phyloP scores from a whole-genome alignment of 2,113 vertebrate species.

The Neoarius graeffei region DNA sequence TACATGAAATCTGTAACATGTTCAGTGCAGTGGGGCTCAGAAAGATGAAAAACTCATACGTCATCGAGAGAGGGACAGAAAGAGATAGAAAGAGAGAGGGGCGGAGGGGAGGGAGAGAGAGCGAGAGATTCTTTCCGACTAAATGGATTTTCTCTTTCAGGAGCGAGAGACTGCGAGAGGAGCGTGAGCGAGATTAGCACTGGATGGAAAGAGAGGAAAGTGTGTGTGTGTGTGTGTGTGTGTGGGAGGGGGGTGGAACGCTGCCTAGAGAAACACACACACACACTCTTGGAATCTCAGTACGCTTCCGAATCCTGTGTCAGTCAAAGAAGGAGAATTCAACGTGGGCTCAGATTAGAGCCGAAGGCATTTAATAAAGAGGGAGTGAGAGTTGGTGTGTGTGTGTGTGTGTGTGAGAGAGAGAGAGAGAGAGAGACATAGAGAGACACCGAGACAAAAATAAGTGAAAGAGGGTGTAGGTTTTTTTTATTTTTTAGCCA shows the following conservation, averaged over 20 bases:
- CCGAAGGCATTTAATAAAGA: conserved; percentile 44
- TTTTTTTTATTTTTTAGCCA: conserved; percentile 7
- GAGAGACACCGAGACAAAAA: background rate
- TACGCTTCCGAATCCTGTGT: conserved; percentile 49
- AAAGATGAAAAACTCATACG: background rate
- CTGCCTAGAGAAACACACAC: conserved; percentile 45
- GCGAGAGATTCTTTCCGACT: conserved; percentile 38
- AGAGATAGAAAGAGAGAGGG: background rate
- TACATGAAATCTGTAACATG: background rate
- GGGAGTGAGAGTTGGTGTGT: conserved; percentile 7
- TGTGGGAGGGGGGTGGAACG: conserved; percentile 31
- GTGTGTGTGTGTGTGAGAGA: background rate
- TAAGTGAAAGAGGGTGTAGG: conserved; percentile 2
- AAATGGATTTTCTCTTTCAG: conserved; percentile 46
- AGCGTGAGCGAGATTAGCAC: conserved; percentile 43
- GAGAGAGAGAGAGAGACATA: background rate
- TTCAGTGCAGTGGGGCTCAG: conserved; percentile 1
- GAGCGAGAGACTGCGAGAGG: conserved; percentile 43
- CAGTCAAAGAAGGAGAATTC: conserved; percentile 46
- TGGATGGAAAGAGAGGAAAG: conserved; percentile 43
- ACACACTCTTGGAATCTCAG: conserved; percentile 30
- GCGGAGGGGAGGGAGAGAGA: background rate
- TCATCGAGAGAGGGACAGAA: background rate
- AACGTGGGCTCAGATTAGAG: conserved; percentile 41
- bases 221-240: conserved; percentile 14